Percentiles rank a stretch among this genome's conserved stretches.
These are phyloP conservation scores for Furcula furcula DNA, from an alignment of 2,888 invertebrate species.

Conservation along the genomic window DNA sequence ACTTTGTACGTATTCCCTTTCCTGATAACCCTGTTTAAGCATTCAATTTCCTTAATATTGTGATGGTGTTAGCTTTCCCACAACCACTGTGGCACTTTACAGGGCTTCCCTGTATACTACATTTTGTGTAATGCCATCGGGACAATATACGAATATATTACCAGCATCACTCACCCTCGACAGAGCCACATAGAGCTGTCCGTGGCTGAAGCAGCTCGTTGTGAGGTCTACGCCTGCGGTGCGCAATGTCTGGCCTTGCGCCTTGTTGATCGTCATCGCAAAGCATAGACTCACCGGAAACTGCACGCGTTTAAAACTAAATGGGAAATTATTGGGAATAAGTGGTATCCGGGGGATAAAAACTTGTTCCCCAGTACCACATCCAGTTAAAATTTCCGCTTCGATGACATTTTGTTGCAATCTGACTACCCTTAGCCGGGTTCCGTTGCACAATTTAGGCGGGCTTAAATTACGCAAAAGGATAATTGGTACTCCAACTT, in stretches of 20 bases:
- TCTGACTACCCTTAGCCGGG: constrained; percentile 6
- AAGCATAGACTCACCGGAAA: not conserved
- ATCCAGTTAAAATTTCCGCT: constrained; percentile 6
- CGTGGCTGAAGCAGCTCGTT: not conserved
- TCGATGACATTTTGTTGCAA: constrained; percentile 1
- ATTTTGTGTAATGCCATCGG: not conserved
- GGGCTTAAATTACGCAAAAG: constrained; percentile 11
- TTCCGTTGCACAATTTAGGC: constrained; percentile 11
- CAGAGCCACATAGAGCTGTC: not conserved
- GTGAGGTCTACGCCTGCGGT: not conserved
- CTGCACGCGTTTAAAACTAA: not conserved
- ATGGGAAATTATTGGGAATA: not conserved
- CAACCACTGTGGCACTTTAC: too few species aligned
- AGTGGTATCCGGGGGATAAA: not conserved
- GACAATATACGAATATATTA: not conserved
- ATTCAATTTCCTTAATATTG: too few species aligned
- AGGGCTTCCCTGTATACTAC: too few species aligned
- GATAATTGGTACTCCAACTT: constrained; percentile 3
- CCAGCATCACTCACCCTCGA: not conserved
- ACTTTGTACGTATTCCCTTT: too few species aligned
- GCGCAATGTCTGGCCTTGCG: not conserved
- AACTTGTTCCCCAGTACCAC: constrained; percentile 4
- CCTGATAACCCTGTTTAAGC: too few species aligned
- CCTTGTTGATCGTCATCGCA: not conserved
- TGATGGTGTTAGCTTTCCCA: too few species aligned